Evolutionary conservation across 2,797 vertebrate species (phyloP), one percentile per base, ranked within the genome.

Genomic region (Pseudocheirus occidentalis): DNA sequence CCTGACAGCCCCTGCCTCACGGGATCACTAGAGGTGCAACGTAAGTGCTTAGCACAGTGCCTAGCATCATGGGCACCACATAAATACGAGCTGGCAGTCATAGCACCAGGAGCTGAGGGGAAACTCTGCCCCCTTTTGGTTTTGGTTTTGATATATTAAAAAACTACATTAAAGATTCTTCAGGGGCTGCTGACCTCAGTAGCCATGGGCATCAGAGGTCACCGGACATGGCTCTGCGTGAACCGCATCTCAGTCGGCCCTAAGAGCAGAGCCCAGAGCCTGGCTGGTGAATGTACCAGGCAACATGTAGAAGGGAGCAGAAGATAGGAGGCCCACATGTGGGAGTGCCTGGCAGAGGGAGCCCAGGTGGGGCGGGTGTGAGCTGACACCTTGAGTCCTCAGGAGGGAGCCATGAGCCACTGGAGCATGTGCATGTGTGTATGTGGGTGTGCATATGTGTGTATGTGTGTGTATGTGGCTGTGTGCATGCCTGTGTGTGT

Each of bases 11-110:
- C 34, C 16, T 18, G 4, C n/a, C 16, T 73, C 5, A 7, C 62
- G 2, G 10, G 58, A 14, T 34, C 11, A 2, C 7, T 13, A 9
- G 28, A 13, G 9, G 16, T 6, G 1, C 0, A 40, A 2, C 18
- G 6, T 9, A 18, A 73, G 16, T 5, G 12, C 31, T 13, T 34
- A 1, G 31, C 31, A 34, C 31, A 34, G 62, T 16, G 34, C 34
- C 62, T 18, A 16, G 13, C 62, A 14, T n/a, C 62, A 4, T 5
- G 1, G 5, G 34, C n/a, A 40, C n/a, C 0, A 4, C 0, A 29
- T 12, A 59, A 31, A 31, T 27, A 3, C 29, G 9, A 58, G 58
- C 11, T 11, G 1, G 27, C 3, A 12, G 58, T 7, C 11, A 2
- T 0, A 24, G n/a, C 21, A 7, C 24, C 24, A 7, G 7, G n/a